Evolutionary conservation across 1,140 invertebrate genomes (phyloP).

Genomic region (Amphibalanus amphitrite): DNA sequence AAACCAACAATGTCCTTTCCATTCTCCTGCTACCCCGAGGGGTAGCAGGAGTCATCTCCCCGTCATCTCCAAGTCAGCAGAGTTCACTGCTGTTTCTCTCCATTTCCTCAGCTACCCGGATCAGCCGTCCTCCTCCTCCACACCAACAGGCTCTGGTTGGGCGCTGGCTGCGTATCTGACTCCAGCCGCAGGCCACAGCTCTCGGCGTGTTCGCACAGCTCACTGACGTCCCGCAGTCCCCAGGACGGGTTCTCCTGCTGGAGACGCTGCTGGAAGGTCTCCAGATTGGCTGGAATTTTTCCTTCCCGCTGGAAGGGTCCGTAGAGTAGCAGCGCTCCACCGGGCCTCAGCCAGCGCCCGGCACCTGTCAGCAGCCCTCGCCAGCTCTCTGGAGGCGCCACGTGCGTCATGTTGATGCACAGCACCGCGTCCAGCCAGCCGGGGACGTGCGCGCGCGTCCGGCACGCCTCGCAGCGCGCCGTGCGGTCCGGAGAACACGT

Average conservation of each 20-base stretch:
- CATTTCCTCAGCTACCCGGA: too few species aligned
- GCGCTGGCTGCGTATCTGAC: too few species aligned
- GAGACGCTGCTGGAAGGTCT: background rate
- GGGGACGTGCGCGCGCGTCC: background rate
- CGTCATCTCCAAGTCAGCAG: too few species aligned
- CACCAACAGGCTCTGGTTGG: background rate
- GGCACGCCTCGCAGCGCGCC: background rate
- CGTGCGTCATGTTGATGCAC: background rate
- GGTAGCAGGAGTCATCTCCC: too few species aligned
- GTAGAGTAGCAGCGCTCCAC: background rate
- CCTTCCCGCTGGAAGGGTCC: background rate
- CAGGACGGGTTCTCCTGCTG: background rate
- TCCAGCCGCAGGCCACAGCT: background rate
- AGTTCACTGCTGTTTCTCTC: too few species aligned
- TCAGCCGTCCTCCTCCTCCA: background rate
- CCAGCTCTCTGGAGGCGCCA: background rate
- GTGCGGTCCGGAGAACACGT: background rate
- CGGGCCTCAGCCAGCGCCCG: background rate
- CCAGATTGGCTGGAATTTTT: background rate
- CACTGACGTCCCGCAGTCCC: background rate
- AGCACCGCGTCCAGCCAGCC: constrained; percentile 4
- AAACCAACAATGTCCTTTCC: too few species aligned
- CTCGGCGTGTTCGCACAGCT: background rate
- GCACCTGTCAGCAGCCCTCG: background rate
- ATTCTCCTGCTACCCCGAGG: too few species aligned